Conservation (phyloP, 2,888 invertebrate species). For the Baccha elongata region DNA sequence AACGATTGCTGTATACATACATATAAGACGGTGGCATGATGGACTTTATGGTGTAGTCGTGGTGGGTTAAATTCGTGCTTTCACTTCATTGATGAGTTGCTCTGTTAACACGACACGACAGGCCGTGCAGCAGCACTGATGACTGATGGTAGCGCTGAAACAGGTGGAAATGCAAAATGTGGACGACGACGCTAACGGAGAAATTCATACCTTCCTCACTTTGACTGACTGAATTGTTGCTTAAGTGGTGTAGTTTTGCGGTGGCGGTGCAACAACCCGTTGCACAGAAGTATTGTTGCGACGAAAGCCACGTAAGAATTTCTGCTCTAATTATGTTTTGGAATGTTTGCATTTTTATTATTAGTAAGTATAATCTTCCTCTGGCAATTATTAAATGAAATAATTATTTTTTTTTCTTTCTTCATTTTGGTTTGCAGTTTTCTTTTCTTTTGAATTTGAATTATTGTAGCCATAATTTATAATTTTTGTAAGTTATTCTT, state of each 20-base stretch:
- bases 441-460: slow-evolving; percentile 20
- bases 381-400: slow-evolving; percentile 60
- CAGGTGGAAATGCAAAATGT: slow-evolving; percentile 60
- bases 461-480: slow-evolving; percentile 31
- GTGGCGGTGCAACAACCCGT: slow-evolving; percentile 51
- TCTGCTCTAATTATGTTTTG: slow-evolving; percentile 82
- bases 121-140: slow-evolving; percentile 63
- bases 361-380: slow-evolving; percentile 13
- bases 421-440: slow-evolving; percentile 36
- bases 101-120: slow-evolving; percentile 72
- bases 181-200: slow-evolving; percentile 17
- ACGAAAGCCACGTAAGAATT: slow-evolving; percentile 83
- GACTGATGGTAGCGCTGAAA: slow-evolving; percentile 20
- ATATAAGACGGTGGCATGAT: slow-evolving; percentile 27
- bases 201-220: slow-evolving; percentile 67
- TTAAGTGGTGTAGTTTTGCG: slow-evolving; percentile 39
- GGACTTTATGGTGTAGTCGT: slow-evolving; percentile 71
- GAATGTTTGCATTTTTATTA: slow-evolving; percentile 76
- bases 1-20: slow-evolving; percentile 11
- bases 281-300: slow-evolving; percentile 78
- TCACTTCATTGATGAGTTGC: slow-evolving; percentile 73
- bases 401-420: slow-evolving; percentile 37
- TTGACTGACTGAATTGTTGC: too few species aligned
- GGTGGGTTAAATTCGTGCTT: slow-evolving; percentile 72
- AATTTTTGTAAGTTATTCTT: slow-evolving; percentile 47